phyloP scores from a whole-genome alignment of 1,140 invertebrate genomes.

The Sitophilus oryzae region DNA sequence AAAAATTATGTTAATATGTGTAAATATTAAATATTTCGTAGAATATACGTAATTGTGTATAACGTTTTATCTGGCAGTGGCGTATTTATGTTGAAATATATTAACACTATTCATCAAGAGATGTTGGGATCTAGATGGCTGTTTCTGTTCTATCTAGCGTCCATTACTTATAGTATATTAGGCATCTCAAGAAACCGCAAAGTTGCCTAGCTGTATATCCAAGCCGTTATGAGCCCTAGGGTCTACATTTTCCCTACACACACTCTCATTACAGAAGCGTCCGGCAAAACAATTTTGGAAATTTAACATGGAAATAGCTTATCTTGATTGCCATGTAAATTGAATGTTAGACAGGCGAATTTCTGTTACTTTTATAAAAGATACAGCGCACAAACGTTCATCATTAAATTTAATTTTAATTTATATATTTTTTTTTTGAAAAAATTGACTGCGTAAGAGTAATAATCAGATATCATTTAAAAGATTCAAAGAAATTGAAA shows the following conservation, averaged over 20 bases:
- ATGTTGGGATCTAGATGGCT: constrained; percentile 22
- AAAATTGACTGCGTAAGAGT: no score
- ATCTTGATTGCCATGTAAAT: background rate
- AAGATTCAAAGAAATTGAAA: no score
- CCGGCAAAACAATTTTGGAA: constrained; percentile 5
- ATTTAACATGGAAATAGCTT: background rate
- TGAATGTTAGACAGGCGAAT: no score
- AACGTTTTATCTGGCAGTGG: constrained; percentile 11
- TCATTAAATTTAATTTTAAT: no score
- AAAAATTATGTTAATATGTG: background rate
- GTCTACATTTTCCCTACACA: constrained; percentile 22
- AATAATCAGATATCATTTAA: no score
- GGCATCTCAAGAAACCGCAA: constrained; percentile 26
- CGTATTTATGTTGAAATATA: constrained; percentile 17
- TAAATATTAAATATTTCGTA: background rate
- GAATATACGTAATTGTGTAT: no score
- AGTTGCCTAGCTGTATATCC: constrained; percentile 22
- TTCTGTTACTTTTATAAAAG: no score
- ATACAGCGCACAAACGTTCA: no score
- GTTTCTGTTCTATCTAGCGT: constrained; percentile 25
- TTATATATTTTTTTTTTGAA: no score
- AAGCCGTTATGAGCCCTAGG: constrained; percentile 20
- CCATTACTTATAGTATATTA: constrained; percentile 27
- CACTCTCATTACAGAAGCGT: constrained; percentile 20
- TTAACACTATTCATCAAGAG: constrained; percentile 25